phyloP scores from a whole-genome alignment of 1,140 invertebrate species.

The Sweltsa coloradensis region DNA sequence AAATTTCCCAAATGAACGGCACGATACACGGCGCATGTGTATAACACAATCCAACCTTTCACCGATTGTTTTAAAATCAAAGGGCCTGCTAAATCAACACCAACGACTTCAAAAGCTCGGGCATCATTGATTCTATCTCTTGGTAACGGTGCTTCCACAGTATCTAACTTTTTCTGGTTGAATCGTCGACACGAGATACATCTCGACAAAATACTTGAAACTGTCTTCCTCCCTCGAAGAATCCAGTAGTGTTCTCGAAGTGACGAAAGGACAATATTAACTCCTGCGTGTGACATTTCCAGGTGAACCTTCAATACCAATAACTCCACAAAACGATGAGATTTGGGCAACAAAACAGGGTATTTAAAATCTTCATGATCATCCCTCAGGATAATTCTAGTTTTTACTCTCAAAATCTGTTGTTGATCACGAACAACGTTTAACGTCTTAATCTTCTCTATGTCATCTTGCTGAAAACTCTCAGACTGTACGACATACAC shows the following conservation, averaged over 20 bases:
- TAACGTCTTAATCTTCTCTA: background rate
- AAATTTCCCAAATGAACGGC: slow-evolving; percentile 29
- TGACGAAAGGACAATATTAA: slow-evolving; percentile 4
- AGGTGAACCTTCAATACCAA: slow-evolving; percentile 11
- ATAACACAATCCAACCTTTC: slow-evolving; percentile 26
- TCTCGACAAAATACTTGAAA: slow-evolving; percentile 17
- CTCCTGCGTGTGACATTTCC: slow-evolving; percentile 10
- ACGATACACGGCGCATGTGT: slow-evolving; percentile 25
- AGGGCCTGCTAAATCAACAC: slow-evolving; percentile 24
- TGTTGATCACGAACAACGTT: background rate
- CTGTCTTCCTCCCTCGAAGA: slow-evolving; percentile 15
- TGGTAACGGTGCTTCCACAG: slow-evolving; percentile 17
- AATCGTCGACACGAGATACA: slow-evolving; percentile 23
- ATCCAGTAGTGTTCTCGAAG: slow-evolving; percentile 23
- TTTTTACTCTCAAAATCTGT: slow-evolving; percentile 2
- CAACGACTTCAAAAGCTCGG: slow-evolving; percentile 16
- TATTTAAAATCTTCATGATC: slow-evolving; percentile 3
- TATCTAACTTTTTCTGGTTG: slow-evolving; percentile 16
- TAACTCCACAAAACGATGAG: slow-evolving; percentile 2
- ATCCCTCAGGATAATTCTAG: background rate
- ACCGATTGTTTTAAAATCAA: slow-evolving; percentile 16
- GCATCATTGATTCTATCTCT: slow-evolving; percentile 18
- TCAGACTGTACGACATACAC: slow-evolving; percentile 7
- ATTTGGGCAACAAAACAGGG: slow-evolving; percentile 14
- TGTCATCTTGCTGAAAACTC: background rate